Base-by-base conservation (phyloP, 2,888 invertebrate species). In the Zaprionus bogoriensis region DNA sequence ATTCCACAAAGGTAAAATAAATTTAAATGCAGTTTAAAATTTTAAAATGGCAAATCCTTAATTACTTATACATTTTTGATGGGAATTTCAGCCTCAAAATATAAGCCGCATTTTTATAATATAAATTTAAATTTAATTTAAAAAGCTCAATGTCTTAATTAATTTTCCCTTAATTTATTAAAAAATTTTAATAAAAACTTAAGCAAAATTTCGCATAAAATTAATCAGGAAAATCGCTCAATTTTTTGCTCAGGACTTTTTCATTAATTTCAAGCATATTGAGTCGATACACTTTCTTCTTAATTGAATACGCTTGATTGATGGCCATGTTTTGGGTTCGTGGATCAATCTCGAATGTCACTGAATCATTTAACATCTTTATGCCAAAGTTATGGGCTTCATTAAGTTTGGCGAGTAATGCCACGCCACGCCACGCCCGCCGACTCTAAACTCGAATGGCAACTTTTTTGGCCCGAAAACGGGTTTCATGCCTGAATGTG, bases 271-370 rank as follows among this genome's bases (percentile, higher is more conserved):
- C 19, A 27, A 28, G 22, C 9, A 0, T 5, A 9, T 28, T 47
- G 17, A 28, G 5, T 9, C 19, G 23, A 6, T 12, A 9, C 23
- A 41, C 19, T 12, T 36, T 32, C n/a, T n/a, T n/a, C n/a, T 32
- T 52, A 12, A 44, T 23, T 32, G 19, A 44, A 30, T 28, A 0
- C 28, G 6, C 38, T 48, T 63, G 71, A 50, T 63, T 70, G 57
- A 70, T 53, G 57, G 41, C 23, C 20, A n/a, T n/a, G 10, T 17
- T 28, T 45, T 25, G n/a, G 17, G 19, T 20, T 0, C 9, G 12
- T 4, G 10, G 9, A 27, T 46, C 46, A 19, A 22, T 55, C n/a
- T 4, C 5, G 32, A 44, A 17, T 47, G 42, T 42, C 52, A 59
- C 41, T 48, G 25, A 50, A 36, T 60, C 45, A 39, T 12, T 58